Conservation (phyloP, 2,888 invertebrate genomes). For the Herminia tarsipennalis region DNA sequence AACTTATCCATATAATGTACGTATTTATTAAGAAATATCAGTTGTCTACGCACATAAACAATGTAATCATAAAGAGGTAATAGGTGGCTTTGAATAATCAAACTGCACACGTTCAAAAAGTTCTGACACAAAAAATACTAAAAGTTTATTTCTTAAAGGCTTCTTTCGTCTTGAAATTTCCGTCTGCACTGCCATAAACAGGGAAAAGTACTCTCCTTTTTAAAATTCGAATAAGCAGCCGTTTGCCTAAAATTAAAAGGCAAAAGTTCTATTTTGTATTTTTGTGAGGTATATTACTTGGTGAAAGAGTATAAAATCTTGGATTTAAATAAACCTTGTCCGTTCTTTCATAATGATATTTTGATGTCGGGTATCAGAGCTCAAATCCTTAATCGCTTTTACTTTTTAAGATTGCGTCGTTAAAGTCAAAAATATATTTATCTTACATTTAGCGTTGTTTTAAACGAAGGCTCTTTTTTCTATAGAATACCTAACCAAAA, state of each 20-base stretch:
- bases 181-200: conserved; percentile 27
- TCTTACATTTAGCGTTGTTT: conserved; percentile 29
- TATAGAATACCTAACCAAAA: background rate
- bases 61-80: too few relatives aligned
- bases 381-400: conserved; percentile 41
- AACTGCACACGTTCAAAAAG: too few relatives aligned
- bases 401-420: conserved; percentile 38
- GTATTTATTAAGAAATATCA: too few relatives aligned
- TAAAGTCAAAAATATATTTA: conserved; percentile 38
- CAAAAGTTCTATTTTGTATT: conserved; percentile 12
- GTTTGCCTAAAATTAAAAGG: conserved; percentile 30
- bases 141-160: conserved; percentile 6
- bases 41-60: too few relatives aligned
- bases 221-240: conserved; percentile 32
- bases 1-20: too few relatives aligned
- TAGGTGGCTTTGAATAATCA: too few relatives aligned
- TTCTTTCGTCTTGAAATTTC: conserved; percentile 14
- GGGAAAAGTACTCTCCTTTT: conserved; percentile 42
- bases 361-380: conserved; percentile 40
- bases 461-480: too few relatives aligned
- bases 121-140: background rate
- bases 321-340: conserved; percentile 36
- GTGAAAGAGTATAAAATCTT: conserved; percentile 18
- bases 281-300: conserved; percentile 13
- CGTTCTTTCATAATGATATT: conserved; percentile 41